Conservation (phyloP, 2,888 invertebrate genomes). For the Cheilosia soror region DNA sequence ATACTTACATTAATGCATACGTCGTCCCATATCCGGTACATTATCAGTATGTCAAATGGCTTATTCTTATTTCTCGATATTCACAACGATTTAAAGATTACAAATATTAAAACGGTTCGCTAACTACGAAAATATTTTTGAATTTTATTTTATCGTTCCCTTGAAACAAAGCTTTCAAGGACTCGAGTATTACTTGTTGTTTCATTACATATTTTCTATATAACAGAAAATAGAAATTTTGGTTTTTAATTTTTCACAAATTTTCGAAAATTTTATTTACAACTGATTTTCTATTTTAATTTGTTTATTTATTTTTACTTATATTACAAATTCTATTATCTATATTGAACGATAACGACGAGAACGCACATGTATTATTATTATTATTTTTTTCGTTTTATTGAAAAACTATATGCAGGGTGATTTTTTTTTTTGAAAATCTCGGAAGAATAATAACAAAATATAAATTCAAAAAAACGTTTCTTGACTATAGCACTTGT, state of each 20-base stretch:
- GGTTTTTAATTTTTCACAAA: constrained; percentile 38
- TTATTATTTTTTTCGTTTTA: not conserved
- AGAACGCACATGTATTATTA: constrained; percentile 20
- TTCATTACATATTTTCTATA: constrained; percentile 59
- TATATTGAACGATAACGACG: constrained; percentile 30
- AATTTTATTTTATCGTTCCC: constrained; percentile 26
- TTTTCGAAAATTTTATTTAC: constrained; percentile 29
- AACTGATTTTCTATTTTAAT: constrained; percentile 19
- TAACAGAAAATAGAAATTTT: constrained; percentile 59
- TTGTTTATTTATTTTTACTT: not conserved
- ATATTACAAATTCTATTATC: constrained; percentile 26
- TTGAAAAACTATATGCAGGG: not conserved
- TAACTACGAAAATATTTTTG: constrained; percentile 56
- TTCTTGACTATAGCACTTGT: constrained; percentile 70
- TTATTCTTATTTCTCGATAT: constrained; percentile 25
- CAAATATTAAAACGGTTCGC: constrained; percentile 64
- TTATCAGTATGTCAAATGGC: not conserved
- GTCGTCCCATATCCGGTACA: constrained; percentile 48
- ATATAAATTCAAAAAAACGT: constrained; percentile 35
- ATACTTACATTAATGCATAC: constrained; percentile 36
- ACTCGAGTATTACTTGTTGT: constrained; percentile 34
- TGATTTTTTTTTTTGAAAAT: constrained; percentile 13
- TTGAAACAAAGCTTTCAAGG: constrained; percentile 48
- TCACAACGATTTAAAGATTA: constrained; percentile 46
- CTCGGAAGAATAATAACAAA: not conserved